Conservation (phyloP, 2,797 vertebrate species). For the Etheostoma perlongum region DNA sequence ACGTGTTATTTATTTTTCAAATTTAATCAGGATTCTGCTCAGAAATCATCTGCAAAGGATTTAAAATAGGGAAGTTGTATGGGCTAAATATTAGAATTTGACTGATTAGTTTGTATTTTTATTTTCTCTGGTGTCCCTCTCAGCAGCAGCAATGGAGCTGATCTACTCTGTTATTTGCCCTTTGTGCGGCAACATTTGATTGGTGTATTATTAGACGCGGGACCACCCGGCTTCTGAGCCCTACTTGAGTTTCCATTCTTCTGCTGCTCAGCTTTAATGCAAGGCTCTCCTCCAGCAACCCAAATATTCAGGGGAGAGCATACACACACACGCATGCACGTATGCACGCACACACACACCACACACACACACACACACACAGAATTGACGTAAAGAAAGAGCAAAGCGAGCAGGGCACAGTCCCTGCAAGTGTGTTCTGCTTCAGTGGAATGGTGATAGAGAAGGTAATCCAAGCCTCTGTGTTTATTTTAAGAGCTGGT, state of each 20-base stretch:
- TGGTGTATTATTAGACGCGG: slow-evolving; percentile 75
- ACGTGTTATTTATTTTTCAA: slow-evolving; percentile 18
- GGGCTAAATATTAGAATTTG: slow-evolving; percentile 28
- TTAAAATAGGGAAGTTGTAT: slow-evolving; percentile 19
- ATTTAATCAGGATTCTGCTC: slow-evolving; percentile 14
- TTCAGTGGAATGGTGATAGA: slow-evolving; percentile 54
- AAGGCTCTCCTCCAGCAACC: slow-evolving; percentile 58
- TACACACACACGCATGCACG: not conserved
- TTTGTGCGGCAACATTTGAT: slow-evolving; percentile 72
- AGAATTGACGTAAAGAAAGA: slow-evolving; percentile 45
- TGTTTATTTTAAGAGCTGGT: slow-evolving; percentile 82
- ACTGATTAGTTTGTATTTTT: slow-evolving; percentile 35
- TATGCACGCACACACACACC: not conserved
- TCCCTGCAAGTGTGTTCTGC: slow-evolving; percentile 44
- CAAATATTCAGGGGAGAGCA: slow-evolving; percentile 50
- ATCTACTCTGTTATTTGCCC: slow-evolving; percentile 59
- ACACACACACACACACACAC: not conserved
- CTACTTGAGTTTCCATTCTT: slow-evolving; percentile 77
- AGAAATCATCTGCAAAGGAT: slow-evolving; percentile 38
- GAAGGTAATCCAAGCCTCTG: slow-evolving; percentile 66
- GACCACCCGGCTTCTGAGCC: slow-evolving; percentile 73
- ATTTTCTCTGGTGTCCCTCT: slow-evolving; percentile 25
- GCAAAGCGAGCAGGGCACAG: not conserved
- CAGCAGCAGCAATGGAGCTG: slow-evolving; percentile 30
- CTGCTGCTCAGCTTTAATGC: slow-evolving; percentile 60